Conservation (phyloP, 2,113 vertebrate genomes). For the Sisor rabdophorus region DNA sequence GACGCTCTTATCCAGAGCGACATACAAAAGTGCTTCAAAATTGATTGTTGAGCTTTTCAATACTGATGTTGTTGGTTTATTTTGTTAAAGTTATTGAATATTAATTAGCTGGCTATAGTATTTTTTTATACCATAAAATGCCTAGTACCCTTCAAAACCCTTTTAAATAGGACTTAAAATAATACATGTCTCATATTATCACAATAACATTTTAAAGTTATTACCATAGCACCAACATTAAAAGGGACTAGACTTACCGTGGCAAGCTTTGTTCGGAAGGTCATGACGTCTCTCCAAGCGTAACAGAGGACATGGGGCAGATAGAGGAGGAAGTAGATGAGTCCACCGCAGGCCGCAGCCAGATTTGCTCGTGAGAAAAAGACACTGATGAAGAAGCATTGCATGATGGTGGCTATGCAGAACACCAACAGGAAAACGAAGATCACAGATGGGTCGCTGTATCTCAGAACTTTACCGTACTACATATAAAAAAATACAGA, state of each 20-base stretch:
- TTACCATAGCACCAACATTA: background rate
- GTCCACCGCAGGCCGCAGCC: constrained; percentile 91
- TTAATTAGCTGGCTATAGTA: no score
- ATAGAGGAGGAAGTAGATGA: constrained; percentile 93
- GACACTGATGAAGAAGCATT: constrained; percentile 96
- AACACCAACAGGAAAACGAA: constrained; percentile 91
- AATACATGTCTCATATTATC: background rate
- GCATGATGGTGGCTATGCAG: constrained; percentile 81
- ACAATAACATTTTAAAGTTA: background rate
- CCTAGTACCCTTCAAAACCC: no score
- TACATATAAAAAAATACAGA: constrained; percentile 53
- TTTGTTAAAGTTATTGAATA: no score
- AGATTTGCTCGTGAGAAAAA: constrained; percentile 95
- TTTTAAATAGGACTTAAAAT: background rate
- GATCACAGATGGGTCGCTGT: constrained; percentile 89
- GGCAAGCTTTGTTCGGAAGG: constrained; percentile 78
- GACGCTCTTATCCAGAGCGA: no score
- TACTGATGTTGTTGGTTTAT: no score
- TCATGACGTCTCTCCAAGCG: constrained; percentile 88
- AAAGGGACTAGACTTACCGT: constrained; percentile 70
- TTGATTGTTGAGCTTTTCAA: no score
- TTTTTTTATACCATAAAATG: no score
- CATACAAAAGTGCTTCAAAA: no score
- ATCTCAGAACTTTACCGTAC: constrained; percentile 87
- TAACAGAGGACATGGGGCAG: constrained; percentile 86